Base-by-base conservation (phyloP, 1,140 invertebrate genomes). In the Propsilocerus akamusi region DNA sequence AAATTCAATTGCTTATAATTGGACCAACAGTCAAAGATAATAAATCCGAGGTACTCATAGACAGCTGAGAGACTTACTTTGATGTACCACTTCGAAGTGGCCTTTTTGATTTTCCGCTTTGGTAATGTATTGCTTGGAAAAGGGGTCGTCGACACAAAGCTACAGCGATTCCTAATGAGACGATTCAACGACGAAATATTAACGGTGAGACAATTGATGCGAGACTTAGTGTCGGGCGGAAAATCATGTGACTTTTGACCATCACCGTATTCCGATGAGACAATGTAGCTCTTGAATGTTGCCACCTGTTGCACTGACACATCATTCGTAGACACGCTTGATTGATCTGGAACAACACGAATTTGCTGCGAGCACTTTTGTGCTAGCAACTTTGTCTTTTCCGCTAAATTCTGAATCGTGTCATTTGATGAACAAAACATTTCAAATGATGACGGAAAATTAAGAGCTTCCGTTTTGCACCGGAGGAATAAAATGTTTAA, bases 11-110 rank as follows among this genome's bases (percentile, higher is more conserved):
- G 14, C 12, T 22, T 20, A 23, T 37, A 4, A 22, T 25, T 22
- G 12, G 32, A n/a, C 14, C 5, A 52, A 28, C 4, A 51, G 23
- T 32, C 28, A 52, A 5, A 51, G 12, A 20, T 26, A 49, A 25
- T 26, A 51, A 47, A 17, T 12, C 26, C 25, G 47, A 26, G 20
- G 34, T 25, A 54, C 17, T 5, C 47, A 51, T 22, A 22, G 41
- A n/a, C 34, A 37, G 49, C 47, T 53, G 53, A 56, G 53, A 53
- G 54, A 34, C 63, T 63, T 65, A 69, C 67, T 65, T 69, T 69
- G 20, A 69, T 60, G 52, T 69, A 68, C 67, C 67, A 69, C 61
- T 65, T 68, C 23, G 64, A 55, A 12, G 57, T 52, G 5, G 55
- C 52, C 37, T 55, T 60, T 48, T 60, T 47, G 8, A 51, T 24